phyloP scores from a whole-genome alignment of 2,797 vertebrate genomes.

The Acanthiza pusilla region DNA sequence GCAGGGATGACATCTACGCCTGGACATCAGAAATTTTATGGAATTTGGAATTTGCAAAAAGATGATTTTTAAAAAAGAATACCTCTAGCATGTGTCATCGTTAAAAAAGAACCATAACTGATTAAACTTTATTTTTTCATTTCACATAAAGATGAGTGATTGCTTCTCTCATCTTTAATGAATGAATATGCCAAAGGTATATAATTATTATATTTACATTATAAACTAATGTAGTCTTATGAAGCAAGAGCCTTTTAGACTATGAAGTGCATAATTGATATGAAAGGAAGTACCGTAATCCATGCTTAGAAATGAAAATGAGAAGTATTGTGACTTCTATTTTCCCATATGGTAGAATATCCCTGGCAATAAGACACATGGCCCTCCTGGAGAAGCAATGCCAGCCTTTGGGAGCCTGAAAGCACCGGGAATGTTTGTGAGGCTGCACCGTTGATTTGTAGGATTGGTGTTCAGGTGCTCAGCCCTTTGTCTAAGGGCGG shows the following conservation, averaged over 20 bases:
- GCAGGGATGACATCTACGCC: background rate
- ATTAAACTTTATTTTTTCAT: background rate
- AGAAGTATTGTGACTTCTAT: background rate
- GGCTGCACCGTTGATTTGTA: background rate
- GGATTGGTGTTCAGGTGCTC: background rate
- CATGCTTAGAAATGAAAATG: background rate
- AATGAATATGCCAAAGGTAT: background rate
- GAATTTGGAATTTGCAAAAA: background rate
- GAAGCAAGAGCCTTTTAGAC: background rate
- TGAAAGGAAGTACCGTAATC: background rate
- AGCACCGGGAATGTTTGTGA: background rate
- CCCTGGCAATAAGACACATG: background rate
- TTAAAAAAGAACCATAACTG: background rate
- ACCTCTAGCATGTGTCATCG: background rate
- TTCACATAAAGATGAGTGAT: background rate
- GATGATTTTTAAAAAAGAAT: fast-evolving
- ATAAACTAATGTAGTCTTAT: background rate
- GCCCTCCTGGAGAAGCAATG: background rate
- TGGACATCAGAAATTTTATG: background rate
- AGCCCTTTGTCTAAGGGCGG: background rate
- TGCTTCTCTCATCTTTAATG: background rate
- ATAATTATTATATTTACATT: background rate
- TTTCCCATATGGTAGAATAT: background rate
- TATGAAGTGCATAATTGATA: background rate
- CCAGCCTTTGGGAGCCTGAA: background rate